Evolutionary conservation across 2,797 vertebrate species (phyloP), one percentile per base, ranked within the genome.

Genomic region (Gallinago nigripennis): DNA sequence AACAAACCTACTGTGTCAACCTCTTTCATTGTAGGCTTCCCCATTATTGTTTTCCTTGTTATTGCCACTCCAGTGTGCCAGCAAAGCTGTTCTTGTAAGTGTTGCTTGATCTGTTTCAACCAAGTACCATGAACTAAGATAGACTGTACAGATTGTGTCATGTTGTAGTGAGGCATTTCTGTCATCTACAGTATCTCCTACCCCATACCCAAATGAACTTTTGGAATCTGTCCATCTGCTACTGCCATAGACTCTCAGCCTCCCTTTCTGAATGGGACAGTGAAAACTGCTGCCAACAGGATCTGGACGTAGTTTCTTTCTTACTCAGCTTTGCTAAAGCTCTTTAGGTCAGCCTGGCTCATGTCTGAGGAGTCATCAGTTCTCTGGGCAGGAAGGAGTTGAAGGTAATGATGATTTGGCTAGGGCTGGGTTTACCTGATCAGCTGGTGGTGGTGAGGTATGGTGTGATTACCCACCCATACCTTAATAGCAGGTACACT

Each of bases 401-500:
- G n/a, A 73, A 83, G 48, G 48, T 73, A n/a, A 18, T 20, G 24
- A 28, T 56, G 35, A 46, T 84, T 48, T 90, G 16, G 3, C 28
- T 41, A 5, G n/a, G 30, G 35, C 37, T 85, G 64, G 12, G 43
- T 80, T 90, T 78, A 46, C 19, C 37, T 82, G 19, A 23, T 85
- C 25, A 16, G 19, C 35, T 77, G 45, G 43, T 19, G 6, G 18
- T 27, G 28, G 61, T 93, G 23, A 48, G 46, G 46, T 41, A 65
- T 9, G 6, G 28, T 45, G 9, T n/a, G 11, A 4, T 0, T 35
- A 16, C 21, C 58, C 75, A 60, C 21, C 50, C 6, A 4, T 27
- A 35, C 31, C 50, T 77, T 45, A 63, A 35, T 11, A 51, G 43
- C n/a, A 73, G 20, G 33, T 63, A 19, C 24, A 23, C 31, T 58